Conservation (phyloP, 2,888 invertebrate species). For the Allolobophora icterica region DNA sequence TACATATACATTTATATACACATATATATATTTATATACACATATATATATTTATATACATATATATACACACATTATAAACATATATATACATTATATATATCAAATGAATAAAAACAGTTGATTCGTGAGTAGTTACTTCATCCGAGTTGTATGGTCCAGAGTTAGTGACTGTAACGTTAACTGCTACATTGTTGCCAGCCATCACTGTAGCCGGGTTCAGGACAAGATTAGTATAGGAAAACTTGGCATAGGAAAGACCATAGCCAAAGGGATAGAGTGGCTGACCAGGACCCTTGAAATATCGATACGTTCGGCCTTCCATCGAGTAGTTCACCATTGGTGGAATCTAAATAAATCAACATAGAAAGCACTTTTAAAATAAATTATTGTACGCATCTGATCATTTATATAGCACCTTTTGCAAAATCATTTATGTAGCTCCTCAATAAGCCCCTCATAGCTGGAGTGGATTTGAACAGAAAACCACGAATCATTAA, state of each 20-base stretch:
- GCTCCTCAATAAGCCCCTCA: no score
- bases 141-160: constrained; percentile 56
- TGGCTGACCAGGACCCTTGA: constrained; percentile 51
- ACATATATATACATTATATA: no score
- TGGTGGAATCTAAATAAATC: constrained; percentile 47
- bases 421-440: background rate
- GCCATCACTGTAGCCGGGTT: constrained; percentile 38
- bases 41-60: no score
- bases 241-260: constrained; percentile 48
- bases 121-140: constrained; percentile 47
- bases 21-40: no score
- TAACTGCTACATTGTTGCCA: constrained; percentile 48
- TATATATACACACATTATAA: no score
- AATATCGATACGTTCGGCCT: constrained; percentile 60
- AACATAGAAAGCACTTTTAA: background rate
- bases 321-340: constrained; percentile 55
- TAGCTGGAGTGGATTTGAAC: no score
- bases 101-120: no score
- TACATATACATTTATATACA: no score
- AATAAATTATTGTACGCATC: no score
- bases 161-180: constrained; percentile 52
- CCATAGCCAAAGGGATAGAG: constrained; percentile 54
- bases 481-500: no score
- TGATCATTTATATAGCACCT: background rate
- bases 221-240: constrained; percentile 39